Percentiles rank a stretch among this genome's conserved stretches.
phyloP scores from a whole-genome alignment of 2,113 vertebrate genomes.

The Vulpes lagopus region DNA sequence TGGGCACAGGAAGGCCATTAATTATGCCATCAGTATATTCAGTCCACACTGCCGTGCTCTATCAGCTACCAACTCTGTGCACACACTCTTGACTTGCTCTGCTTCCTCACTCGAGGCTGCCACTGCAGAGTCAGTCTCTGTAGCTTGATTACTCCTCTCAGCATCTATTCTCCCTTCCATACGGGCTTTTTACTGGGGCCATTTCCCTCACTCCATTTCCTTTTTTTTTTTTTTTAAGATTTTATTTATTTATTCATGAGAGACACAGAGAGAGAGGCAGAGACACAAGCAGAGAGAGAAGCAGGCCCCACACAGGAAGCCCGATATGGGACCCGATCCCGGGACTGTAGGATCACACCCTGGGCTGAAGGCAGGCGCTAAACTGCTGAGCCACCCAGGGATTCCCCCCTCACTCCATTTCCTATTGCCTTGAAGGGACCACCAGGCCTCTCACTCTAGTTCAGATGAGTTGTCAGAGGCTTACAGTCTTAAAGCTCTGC shows the following conservation, averaged over 20 bases:
- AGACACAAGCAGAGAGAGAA: too few species aligned
- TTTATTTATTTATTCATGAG: too few species aligned
- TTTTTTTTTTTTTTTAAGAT: too few species aligned
- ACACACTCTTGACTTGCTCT: background rate
- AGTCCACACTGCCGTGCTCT: background rate
- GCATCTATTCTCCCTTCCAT: background rate
- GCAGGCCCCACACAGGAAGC: too few species aligned
- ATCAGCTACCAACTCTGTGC: background rate
- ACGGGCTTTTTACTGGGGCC: background rate
- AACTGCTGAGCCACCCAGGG: too few species aligned
- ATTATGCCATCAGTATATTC: background rate
- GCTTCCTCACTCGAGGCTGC: background rate
- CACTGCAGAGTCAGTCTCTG: background rate
- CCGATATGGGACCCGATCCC: too few species aligned
- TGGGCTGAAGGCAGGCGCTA: too few species aligned
- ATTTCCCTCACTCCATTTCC: background rate
- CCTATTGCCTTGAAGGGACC: background rate
- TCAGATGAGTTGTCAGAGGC: background rate
- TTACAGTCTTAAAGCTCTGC: background rate
- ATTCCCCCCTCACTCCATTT: background rate
- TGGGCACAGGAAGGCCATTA: background rate
- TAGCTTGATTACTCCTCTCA: background rate
- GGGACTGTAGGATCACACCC: too few species aligned
- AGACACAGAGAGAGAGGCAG: too few species aligned
- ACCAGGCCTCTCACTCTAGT: background rate